Evolutionary conservation across 2,797 vertebrate species (phyloP).

Genomic region (Peromyscus aztecus): DNA sequence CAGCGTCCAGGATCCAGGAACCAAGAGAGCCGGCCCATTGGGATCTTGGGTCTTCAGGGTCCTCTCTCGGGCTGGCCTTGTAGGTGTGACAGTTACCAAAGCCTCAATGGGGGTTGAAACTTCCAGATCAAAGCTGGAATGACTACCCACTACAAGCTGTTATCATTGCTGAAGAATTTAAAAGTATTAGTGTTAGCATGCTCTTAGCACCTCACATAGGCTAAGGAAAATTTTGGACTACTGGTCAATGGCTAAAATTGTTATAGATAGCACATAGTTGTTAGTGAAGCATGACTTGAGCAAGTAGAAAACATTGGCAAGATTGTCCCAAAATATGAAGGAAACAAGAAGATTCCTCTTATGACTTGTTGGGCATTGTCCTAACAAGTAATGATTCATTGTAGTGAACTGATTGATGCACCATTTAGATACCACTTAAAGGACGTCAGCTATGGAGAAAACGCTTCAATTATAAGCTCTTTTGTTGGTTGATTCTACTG

Average conservation of each 20-base stretch:
- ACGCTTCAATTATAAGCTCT: background rate
- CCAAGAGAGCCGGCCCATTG: no score
- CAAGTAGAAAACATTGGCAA: background rate
- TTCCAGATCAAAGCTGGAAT: no score
- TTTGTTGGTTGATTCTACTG: background rate
- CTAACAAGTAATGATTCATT: background rate
- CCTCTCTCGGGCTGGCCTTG: no score
- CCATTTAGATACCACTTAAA: background rate
- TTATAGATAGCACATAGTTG: background rate
- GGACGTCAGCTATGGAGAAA: background rate
- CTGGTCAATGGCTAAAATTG: background rate
- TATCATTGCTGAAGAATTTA: background rate
- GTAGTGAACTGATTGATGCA: background rate
- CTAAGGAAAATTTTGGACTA: background rate
- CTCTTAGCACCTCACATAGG: background rate
- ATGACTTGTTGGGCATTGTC: background rate
- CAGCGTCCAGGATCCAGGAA: no score
- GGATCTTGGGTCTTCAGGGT: no score
- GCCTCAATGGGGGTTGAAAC: no score
- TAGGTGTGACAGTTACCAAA: no score
- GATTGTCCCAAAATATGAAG: no score
- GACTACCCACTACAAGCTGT: background rate
- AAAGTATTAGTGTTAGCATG: background rate
- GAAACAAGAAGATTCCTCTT: background rate
- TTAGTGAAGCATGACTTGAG: background rate